A percentile compares a stretch with the other conserved stretches of the same genome.
These are phyloP conservation scores for Dipodomys spectabilis DNA, from an alignment of 2,113 vertebrate species.

Conservation along the genomic window DNA sequence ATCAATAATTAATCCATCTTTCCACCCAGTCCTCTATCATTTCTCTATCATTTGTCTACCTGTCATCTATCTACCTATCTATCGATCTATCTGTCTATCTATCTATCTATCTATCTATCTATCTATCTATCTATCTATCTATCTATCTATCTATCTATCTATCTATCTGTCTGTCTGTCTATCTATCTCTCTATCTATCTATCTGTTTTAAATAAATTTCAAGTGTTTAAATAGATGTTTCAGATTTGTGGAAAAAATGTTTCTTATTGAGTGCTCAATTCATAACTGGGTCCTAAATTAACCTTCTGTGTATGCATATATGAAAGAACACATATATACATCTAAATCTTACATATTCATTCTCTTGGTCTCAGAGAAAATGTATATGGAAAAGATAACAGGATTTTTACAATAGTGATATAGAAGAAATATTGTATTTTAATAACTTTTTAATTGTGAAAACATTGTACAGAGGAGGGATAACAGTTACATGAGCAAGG, in stretches of 20 bases:
- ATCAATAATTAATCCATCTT: no score
- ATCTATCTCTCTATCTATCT: neutral
- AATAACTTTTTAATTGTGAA: no score
- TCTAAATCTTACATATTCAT: neutral
- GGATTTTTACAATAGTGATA: neutral
- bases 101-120: no score
- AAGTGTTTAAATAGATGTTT: constrained; percentile 8
- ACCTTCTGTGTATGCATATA: neutral
- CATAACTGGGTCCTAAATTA: neutral
- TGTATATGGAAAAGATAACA: neutral
- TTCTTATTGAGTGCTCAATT: constrained; percentile 11
- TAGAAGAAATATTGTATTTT: no score
- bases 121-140: no score
- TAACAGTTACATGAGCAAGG: no score
- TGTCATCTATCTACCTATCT: neutral
- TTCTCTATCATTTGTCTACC: no score
- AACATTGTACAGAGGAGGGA: no score
- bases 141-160: neutral
- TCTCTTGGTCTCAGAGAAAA: neutral
- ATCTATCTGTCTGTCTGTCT: neutral
- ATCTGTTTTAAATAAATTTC: neutral
- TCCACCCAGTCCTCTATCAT: no score
- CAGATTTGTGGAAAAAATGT: neutral
- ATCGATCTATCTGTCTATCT: neutral
- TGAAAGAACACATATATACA: neutral